phyloP scores from a whole-genome alignment of 2,888 invertebrate genomes.

The Melangyna quadrimaculata region DNA sequence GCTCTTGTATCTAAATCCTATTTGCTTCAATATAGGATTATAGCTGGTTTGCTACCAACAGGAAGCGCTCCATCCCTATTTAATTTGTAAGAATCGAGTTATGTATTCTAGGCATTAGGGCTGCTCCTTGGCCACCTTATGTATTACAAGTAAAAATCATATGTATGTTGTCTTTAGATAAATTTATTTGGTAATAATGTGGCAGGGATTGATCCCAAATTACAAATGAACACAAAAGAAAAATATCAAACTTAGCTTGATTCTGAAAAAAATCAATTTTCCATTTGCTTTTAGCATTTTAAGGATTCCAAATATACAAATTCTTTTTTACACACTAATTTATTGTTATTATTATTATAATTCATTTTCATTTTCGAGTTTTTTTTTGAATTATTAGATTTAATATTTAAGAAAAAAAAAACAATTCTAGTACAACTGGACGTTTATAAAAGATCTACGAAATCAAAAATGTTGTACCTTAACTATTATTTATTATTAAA shows the following conservation, averaged over 20 bases:
- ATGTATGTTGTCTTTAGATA: constrained; percentile 4
- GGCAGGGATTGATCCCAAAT: background rate
- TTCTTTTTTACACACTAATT: background rate
- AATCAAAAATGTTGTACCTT: constrained; percentile 13
- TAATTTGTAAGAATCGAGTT: too few species aligned
- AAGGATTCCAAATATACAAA: constrained; percentile 25
- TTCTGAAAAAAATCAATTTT: background rate
- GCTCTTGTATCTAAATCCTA: too few species aligned
- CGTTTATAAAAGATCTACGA: constrained; percentile 35
- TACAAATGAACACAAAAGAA: constrained; percentile 49
- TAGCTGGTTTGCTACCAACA: too few species aligned
- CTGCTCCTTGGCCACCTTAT: too few species aligned
- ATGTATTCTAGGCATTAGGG: too few species aligned
- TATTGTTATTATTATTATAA: background rate
- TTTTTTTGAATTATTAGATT: background rate
- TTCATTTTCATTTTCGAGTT: constrained; percentile 3
- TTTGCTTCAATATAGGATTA: too few species aligned
- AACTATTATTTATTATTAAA: constrained; percentile 46
- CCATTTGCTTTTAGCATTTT: background rate
- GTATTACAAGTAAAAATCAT: too few species aligned
- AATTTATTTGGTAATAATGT: constrained; percentile 47
- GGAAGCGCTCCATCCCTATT: too few species aligned
- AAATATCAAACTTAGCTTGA: background rate
- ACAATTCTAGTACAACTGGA: constrained; percentile 47
- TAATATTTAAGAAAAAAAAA: constrained; percentile 22